phyloP scores from a whole-genome alignment of 35 echinoderm and acorn worm genomes.

The Stichopus chloronotus region DNA sequence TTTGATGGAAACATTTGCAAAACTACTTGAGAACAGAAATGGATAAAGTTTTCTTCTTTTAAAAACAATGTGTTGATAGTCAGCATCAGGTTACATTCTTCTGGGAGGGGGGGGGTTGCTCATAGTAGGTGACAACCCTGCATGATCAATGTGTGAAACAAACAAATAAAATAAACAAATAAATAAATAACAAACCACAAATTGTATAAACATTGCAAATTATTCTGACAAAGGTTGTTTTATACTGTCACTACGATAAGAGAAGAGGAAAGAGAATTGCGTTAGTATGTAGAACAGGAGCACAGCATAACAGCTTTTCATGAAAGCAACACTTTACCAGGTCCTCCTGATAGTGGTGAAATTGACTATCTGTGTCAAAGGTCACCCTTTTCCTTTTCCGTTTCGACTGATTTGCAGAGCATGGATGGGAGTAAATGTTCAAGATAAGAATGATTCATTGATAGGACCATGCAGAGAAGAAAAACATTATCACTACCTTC shows the following conservation, averaged over 20 bases:
- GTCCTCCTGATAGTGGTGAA: conserved; percentile 21
- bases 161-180: too few species aligned
- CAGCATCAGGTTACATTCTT: too few species aligned
- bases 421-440: not conserved
- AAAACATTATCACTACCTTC: not conserved
- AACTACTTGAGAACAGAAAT: too few species aligned
- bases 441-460: not conserved
- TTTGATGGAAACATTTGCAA: too few species aligned
- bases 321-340: conserved; percentile 12
- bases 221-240: too few species aligned
- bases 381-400: conserved; percentile 55
- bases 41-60: too few species aligned
- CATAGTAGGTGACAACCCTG: too few species aligned
- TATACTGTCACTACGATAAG: not conserved
- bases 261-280: not conserved
- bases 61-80: too few species aligned
- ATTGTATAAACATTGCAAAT: too few species aligned
- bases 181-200: too few species aligned
- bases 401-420: conserved; percentile 25
- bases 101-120: too few species aligned
- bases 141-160: too few species aligned
- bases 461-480: not conserved
- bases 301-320: conserved; percentile 23
- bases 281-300: conserved; percentile 6
- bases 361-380: conserved; percentile 54